These are phyloP conservation scores for Perithous albicinctus DNA, from an alignment of 2,888 invertebrate species.

Conservation along the genomic window DNA sequence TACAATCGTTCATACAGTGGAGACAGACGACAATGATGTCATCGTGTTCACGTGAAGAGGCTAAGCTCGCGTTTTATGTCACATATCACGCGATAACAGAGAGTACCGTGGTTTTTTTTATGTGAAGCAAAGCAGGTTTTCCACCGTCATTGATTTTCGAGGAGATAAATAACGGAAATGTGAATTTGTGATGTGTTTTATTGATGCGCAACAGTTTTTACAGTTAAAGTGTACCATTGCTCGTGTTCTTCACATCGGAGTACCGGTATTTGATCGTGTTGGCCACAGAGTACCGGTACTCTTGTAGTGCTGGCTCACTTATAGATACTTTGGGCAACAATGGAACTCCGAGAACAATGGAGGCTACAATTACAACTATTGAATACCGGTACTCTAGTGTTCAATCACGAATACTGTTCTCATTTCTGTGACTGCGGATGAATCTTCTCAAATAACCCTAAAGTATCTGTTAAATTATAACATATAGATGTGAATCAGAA, in stretches of 20 bases:
- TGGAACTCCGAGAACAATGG: not conserved
- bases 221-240: not conserved
- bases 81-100: not conserved
- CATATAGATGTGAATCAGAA: not conserved
- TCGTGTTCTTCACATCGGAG: not conserved
- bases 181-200: not conserved
- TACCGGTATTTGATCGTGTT: not conserved
- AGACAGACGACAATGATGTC: slow-evolving; percentile 14
- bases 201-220: not conserved
- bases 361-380: not conserved
- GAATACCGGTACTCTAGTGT: not conserved
- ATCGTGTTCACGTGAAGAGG: slow-evolving; percentile 3
- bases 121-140: not conserved
- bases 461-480: not conserved
- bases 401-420: not conserved
- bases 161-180: not conserved
- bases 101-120: not conserved
- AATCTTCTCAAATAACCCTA: not conserved
- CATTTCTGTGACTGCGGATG: not conserved
- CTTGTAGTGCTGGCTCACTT: not conserved
- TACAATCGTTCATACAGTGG: not conserved
- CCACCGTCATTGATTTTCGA: not conserved
- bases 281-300: not conserved
- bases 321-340: not conserved
- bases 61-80: not conserved